Percentiles rank a stretch among this genome's conserved stretches.
Conservation (phyloP, 2,113 vertebrate genomes). For the Crotalus horridus region DNA sequence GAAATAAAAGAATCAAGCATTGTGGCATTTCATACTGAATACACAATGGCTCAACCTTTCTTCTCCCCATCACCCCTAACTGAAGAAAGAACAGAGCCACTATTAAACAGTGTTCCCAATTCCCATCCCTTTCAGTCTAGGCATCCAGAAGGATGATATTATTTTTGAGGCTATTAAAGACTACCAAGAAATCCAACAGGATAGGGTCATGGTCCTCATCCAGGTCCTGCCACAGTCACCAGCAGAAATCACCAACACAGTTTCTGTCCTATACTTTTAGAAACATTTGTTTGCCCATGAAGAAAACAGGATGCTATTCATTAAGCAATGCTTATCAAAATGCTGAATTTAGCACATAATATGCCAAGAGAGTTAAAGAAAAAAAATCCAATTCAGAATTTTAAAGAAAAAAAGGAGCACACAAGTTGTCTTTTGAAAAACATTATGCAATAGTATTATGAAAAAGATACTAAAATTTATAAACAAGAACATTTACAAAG, state of each 20-base stretch:
- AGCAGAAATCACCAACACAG: not conserved
- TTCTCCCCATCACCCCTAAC: not conserved
- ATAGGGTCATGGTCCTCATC: not conserved
- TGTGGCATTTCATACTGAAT: not conserved
- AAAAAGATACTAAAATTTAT: not conserved
- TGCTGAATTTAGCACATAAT: not conserved
- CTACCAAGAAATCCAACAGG: not conserved
- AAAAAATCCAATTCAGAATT: not conserved
- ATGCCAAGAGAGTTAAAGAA: not conserved
- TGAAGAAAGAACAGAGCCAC: not conserved
- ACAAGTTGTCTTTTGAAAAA: not conserved
- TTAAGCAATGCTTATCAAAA: not conserved
- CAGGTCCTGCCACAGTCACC: not conserved
- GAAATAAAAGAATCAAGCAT: not conserved
- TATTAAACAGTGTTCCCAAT: not conserved
- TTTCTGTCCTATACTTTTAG: not conserved
- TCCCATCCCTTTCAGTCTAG: not conserved
- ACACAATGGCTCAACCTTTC: not conserved
- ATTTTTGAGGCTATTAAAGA: not conserved
- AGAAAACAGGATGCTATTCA: not conserved
- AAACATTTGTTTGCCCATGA: not conserved
- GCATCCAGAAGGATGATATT: not conserved
- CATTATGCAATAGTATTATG: not conserved
- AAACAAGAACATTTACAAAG: not conserved
- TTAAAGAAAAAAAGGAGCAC: not conserved